Conservation (phyloP, 37 sponge, comb jelly and placozoan species). For the Beroe ovata region DNA sequence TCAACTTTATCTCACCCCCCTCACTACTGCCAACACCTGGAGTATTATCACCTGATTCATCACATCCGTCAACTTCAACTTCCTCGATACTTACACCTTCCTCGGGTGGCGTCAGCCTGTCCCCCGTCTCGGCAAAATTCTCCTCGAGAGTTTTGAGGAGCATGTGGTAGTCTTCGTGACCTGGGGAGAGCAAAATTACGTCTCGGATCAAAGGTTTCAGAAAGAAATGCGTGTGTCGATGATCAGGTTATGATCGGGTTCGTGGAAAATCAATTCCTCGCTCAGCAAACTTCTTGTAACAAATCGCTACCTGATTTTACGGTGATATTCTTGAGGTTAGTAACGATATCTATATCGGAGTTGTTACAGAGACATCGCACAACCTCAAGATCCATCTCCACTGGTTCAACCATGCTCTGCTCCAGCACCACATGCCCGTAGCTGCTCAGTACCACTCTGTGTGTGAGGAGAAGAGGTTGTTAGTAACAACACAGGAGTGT, state of each 20-base stretch:
- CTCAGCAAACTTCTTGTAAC: no score
- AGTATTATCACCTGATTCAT: no score
- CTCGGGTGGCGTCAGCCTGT: not conserved
- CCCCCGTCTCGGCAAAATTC: slow-evolving; percentile 35
- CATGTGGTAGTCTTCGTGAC: slow-evolving; percentile 54
- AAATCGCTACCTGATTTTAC: no score
- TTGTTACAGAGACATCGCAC: not conserved
- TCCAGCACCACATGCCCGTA: not conserved
- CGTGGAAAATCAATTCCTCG: no score
- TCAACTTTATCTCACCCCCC: not conserved
- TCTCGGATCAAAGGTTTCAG: no score
- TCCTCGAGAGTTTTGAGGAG: slow-evolving; percentile 62
- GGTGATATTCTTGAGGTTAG: slow-evolving; percentile 1
- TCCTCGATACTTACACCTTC: no score
- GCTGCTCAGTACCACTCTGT: slow-evolving; percentile 47
- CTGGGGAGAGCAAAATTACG: not conserved
- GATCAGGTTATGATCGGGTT: no score
- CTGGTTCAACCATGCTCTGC: not conserved
- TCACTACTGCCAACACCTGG: not conserved
- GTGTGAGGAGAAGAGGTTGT: no score
- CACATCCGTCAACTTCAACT: not conserved
- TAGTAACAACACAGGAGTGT: no score
- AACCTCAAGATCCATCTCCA: slow-evolving; percentile 9
- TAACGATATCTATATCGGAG: not conserved
- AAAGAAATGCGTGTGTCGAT: no score